Evolutionary conservation across 2,113 vertebrate species (phyloP), one percentile per base, ranked within the genome.

Genomic region (Laterallus jamaicensis): DNA sequence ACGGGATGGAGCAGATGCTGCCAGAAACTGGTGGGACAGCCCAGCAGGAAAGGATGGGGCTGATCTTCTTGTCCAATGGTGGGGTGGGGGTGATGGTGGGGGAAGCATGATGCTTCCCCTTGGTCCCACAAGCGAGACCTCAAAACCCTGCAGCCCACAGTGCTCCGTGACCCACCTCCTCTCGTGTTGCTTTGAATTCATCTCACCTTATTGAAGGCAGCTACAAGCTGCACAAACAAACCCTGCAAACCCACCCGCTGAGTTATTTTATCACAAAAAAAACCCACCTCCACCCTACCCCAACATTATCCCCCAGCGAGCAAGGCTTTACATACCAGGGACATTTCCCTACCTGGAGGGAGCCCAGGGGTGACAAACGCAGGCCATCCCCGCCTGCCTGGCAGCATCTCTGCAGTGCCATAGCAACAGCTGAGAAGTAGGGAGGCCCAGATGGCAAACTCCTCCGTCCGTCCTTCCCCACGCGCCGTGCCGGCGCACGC

Each of bases 401-500:
- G 92, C 95, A 95, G 93, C 95, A 92, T 95, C 91, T 92, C 93
- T 13, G 66, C 93, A 96, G 88, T 91, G 74, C 73, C 93, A 97
- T 94, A 95, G 97, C 94, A 95, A 95, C 96, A 97, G 91, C 95
- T 92, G 94, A 96, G 93, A 84, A 93, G 88, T 60, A 86, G 90
- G 86, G 93, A 93, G 80, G 93, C 93, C 96, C 96, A 97, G 97
- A 97, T 97, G 96, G 97, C 93, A 87, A 92, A 96, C 96, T 96
- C 96, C 92, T 93, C 92, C 95, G 17, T 89, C 90, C 84, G 28
- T 90, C 94, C 93, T 91, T 97, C 90, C 90, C 90, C 92, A 95
- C 94, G 28, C 92, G 0, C 85, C 4, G 2, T 85, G 92, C 92
- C 16, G 28, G 73, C 54, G 11, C 86, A 93, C 50, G 35, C 91